Conservation (phyloP, 2,113 vertebrate genomes). For the Oncorhynchus tshawytscha region DNA sequence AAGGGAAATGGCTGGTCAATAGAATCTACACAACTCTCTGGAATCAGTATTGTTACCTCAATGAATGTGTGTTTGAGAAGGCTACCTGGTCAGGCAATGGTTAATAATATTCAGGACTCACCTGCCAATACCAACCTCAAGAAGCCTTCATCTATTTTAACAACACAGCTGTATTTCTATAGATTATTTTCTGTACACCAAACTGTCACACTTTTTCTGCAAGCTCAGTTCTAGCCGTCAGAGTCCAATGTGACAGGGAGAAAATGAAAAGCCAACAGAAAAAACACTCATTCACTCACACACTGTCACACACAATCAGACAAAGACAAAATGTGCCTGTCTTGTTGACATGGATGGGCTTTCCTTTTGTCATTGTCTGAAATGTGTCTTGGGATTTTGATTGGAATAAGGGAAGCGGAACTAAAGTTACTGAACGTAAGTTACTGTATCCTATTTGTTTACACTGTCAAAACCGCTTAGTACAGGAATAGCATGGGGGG, state of each 20-base stretch:
- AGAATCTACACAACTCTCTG: constrained; percentile 18
- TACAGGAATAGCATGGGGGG: background rate
- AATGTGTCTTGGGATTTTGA: constrained; percentile 3
- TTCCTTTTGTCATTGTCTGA: constrained; percentile 31
- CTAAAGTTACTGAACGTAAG: background rate
- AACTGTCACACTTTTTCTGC: constrained; percentile 5
- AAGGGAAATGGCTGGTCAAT: constrained; percentile 34
- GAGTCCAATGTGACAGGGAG: constrained; percentile 1
- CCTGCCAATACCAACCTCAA: constrained; percentile 39
- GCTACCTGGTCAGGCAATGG: constrained; percentile 22
- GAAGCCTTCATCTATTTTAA: constrained; percentile 62
- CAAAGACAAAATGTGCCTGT: constrained; percentile 41
- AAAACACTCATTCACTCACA: constrained; percentile 12
- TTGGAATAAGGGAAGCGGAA: background rate
- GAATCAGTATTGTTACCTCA: constrained; percentile 33
- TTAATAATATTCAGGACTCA: constrained; percentile 35
- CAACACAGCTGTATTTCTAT: background rate
- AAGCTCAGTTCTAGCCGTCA: background rate
- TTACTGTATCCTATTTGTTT: constrained; percentile 34
- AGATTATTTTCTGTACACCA: constrained; percentile 35
- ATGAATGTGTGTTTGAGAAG: constrained; percentile 4
- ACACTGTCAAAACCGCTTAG: constrained; percentile 18
- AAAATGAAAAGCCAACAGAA: constrained; percentile 1
- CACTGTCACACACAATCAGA: constrained; percentile 12
- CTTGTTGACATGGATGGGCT: constrained; percentile 20